phyloP scores from a whole-genome alignment of 2,888 invertebrate species.

The Gerris lacustris region DNA sequence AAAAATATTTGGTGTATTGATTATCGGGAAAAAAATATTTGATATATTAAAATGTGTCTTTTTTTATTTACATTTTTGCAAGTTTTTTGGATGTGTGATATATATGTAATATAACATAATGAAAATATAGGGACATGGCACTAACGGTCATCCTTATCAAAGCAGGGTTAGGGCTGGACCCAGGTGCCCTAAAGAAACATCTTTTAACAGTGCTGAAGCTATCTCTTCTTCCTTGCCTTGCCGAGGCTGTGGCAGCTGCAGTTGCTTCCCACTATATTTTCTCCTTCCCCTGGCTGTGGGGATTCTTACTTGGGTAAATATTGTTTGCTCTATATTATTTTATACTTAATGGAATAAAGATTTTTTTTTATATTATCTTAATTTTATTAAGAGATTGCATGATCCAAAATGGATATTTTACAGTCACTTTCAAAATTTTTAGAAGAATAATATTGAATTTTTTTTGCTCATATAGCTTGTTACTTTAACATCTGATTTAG shows the following conservation, averaged over 20 bases:
- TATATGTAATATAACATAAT: too few species aligned
- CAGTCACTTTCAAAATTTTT: too few species aligned
- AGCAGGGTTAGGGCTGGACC: slow-evolving; percentile 43
- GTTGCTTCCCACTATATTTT: slow-evolving; percentile 36
- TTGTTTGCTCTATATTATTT: not conserved
- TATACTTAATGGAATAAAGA: too few species aligned
- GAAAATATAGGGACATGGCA: slow-evolving; percentile 37
- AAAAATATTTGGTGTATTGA: slow-evolving; percentile 44
- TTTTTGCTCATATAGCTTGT: too few species aligned
- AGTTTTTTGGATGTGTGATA: too few species aligned
- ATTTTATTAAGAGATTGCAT: too few species aligned
- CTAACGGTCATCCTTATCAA: slow-evolving; percentile 42
- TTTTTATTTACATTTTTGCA: too few species aligned
- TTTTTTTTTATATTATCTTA: too few species aligned
- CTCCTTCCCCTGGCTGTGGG: slow-evolving; percentile 41
- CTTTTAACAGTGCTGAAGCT: slow-evolving; percentile 37
- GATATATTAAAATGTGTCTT: too few species aligned
- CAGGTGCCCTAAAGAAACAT: slow-evolving; percentile 37
- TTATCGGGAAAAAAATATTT: slow-evolving; percentile 29
- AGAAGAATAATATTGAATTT: too few species aligned
- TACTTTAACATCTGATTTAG: too few species aligned
- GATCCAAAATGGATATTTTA: too few species aligned
- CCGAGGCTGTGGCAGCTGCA: slow-evolving; percentile 36
- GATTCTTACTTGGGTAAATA: slow-evolving; percentile 31
- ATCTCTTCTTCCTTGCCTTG: slow-evolving; percentile 40